Conservation (phyloP, 2,797 vertebrate species). For the Coreius guichenoti region DNA sequence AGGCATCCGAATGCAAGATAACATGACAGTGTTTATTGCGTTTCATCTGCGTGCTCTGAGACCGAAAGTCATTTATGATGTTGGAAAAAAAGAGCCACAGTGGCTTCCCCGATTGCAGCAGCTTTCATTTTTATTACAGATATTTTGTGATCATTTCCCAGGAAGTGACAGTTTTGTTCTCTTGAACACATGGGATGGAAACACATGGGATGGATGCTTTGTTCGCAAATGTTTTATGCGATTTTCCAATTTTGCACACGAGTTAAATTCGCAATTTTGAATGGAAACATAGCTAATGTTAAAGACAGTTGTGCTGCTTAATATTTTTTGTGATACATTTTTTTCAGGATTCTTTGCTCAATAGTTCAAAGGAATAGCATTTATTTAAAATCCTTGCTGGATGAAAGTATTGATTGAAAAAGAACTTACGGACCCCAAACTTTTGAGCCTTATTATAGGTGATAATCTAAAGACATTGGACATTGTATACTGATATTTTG, state of each 20-base stretch:
- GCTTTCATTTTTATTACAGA: not conserved
- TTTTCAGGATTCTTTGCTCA: not conserved
- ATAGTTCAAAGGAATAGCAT: not conserved
- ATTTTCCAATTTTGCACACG: not conserved
- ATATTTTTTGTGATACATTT: not conserved
- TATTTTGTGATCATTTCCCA: not conserved
- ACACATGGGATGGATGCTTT: too few relatives aligned
- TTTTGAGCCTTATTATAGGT: not conserved
- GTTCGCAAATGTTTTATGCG: not conserved
- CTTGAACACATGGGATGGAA: not conserved
- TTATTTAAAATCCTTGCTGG: not conserved
- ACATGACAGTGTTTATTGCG: not conserved
- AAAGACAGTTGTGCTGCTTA: not conserved
- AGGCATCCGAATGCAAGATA: not conserved
- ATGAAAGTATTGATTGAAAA: not conserved
- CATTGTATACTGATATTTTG: not conserved
- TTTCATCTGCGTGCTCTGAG: not conserved
- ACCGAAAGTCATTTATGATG: not conserved
- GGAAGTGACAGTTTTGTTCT: not conserved
- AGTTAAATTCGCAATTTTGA: not conserved
- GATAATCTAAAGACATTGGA: not conserved
- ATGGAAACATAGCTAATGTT: not conserved
- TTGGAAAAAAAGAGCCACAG: not conserved
- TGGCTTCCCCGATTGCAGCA: not conserved
- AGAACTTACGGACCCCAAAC: not conserved